Base-by-base conservation (phyloP, 1,140 invertebrate genomes). In the Meloidogyne floridensis region DNA sequence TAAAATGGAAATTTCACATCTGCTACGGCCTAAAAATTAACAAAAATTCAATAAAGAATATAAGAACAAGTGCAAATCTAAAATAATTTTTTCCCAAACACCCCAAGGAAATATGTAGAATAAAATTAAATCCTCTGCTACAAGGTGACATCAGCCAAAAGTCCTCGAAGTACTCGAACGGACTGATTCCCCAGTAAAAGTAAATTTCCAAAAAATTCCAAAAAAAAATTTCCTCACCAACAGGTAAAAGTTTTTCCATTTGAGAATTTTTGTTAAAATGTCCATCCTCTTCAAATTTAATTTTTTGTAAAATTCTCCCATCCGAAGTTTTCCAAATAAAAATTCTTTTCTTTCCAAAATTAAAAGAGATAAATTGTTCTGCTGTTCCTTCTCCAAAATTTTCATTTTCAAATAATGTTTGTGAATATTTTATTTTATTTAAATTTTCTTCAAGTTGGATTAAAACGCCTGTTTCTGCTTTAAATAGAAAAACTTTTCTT, bases 311-410 rank as follows among this genome's bases (percentile, higher is more conserved):
- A 65, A 65, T 65, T n/a, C 56, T 54, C 7, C 75, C 75, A 76
- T 76, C 75, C 32, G 75, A 76, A 76, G 75, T 76, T 13, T 47
- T 42, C 75, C 75, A 76, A 42, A 76, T 53, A 69, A 76, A 4
- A n/a, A 65, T 65, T 65, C 2, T n/a, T 65, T 65, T 15, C 15
- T 65, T n/a, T n/a, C 56, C 56, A 65, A 4, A 65, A 65, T 13
- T 13, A 5, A 65, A 65, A 65, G 56, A 65, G 6, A 65, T n/a
- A 65, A 65, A 65, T 65, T 65, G 56, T 65, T 65, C 56, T n/a
- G 56, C 56, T n/a, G 15, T 7, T n/a, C 3, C 56, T n/a, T n/a
- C 56, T 1, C 13, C 15, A 65, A 65, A 65, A 7, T 15, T 65
- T 65, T 65, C 13, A 65, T 65, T 65, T n/a, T 65, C 15, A 65